Percentiles rank a stretch among this genome's conserved stretches.
Conservation (phyloP, 1,140 invertebrate species). For the Achatina immaculata region DNA sequence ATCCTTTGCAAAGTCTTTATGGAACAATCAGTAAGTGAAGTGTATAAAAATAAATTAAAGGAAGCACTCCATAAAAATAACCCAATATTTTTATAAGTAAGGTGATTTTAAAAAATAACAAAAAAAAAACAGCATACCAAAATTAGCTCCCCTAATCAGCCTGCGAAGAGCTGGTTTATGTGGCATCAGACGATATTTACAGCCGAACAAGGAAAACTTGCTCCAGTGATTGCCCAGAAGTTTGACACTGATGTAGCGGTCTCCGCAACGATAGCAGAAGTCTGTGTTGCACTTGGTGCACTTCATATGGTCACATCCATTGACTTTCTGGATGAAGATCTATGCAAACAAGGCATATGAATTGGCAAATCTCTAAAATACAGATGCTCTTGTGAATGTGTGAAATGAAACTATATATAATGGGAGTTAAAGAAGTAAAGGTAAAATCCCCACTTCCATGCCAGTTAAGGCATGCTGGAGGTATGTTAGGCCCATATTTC, state of each 20-base stretch:
- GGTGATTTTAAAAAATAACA: no score
- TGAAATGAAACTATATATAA: conserved; percentile 1
- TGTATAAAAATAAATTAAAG: no score
- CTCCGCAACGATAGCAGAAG: conserved; percentile 73
- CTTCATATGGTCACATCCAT: conserved; percentile 73
- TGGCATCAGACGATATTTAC: conserved; percentile 70
- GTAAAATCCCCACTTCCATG: no score
- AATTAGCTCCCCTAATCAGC: conserved; percentile 69
- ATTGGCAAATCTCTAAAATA: not conserved
- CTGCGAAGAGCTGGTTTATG: conserved; percentile 67
- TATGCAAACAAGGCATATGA: conserved; percentile 41
- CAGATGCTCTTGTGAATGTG: not conserved
- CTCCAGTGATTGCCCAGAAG: conserved; percentile 72
- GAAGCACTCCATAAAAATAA: no score
- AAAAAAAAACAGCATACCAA: conserved; percentile 58
- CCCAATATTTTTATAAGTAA: no score
- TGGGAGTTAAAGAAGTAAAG: no score
- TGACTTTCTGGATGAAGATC: conserved; percentile 71
- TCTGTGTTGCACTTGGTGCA: conserved; percentile 69
- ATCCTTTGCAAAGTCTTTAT: no score
- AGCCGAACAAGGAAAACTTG: conserved; percentile 71
- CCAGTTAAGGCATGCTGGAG: no score
- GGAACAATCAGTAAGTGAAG: no score
- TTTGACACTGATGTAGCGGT: conserved; percentile 64
- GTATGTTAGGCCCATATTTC: no score